Evolutionary conservation across 2,113 vertebrate genomes (phyloP).

Genomic region (Lepus europaeus): DNA sequence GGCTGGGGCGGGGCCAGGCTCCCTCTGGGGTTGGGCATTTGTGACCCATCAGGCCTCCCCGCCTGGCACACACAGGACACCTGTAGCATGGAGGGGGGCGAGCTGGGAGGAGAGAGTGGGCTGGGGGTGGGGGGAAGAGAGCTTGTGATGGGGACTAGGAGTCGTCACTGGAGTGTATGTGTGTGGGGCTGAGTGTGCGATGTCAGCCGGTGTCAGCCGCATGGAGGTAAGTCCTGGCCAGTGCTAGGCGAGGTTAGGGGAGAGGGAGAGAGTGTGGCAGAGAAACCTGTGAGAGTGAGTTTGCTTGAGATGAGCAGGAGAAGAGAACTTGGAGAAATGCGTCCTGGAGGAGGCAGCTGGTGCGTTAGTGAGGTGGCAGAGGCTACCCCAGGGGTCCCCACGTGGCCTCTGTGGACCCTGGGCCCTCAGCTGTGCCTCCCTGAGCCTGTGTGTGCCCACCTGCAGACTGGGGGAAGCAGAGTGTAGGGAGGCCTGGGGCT

Average conservation of each 20-base stretch:
- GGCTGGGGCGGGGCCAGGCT: background rate
- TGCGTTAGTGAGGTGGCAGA: fast-evolving
- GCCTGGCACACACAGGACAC: background rate
- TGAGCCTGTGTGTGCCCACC: background rate
- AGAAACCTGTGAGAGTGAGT: background rate
- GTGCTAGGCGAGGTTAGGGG: background rate
- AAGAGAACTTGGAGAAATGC: background rate
- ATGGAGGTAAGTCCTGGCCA: background rate
- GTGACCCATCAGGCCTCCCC: background rate
- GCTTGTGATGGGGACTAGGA: background rate
- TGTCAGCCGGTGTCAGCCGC: background rate
- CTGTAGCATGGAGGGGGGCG: slow-evolving; percentile 14
- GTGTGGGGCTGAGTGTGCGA: too few species aligned
- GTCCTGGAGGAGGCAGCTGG: background rate
- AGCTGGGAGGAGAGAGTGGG: background rate
- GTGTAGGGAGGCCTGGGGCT: fast-evolving
- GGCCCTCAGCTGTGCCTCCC: fast-evolving
- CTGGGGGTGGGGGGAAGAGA: fast-evolving
- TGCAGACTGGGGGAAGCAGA: background rate
- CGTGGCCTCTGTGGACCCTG: fast-evolving
- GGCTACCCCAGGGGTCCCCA: fast-evolving
- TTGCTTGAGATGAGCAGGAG: background rate
- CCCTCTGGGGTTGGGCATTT: background rate
- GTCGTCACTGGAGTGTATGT: background rate
- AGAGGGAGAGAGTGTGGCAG: background rate